Conservation (phyloP, 2,797 vertebrate genomes). For the Rhinophrynus dorsalis region DNA sequence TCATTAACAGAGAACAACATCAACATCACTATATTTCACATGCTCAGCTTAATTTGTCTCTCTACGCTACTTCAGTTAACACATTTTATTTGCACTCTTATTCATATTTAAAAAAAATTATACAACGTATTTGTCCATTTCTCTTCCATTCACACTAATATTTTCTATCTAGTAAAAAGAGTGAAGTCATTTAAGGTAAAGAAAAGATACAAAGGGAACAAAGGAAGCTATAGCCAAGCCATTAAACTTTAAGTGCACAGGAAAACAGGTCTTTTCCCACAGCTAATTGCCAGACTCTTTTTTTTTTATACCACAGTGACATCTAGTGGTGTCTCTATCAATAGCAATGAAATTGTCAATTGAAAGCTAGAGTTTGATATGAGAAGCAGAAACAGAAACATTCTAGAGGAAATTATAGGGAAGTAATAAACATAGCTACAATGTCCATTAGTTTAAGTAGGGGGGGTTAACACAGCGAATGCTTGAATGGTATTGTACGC, state of each 20-base stretch:
- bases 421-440: no score
- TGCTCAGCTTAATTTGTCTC: constrained; percentile 29
- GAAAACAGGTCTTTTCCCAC: constrained; percentile 24
- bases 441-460: no score
- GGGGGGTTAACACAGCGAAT: no score
- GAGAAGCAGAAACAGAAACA: no score
- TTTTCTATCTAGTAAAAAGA: constrained; percentile 32
- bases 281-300: constrained; percentile 2
- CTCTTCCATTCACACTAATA: constrained; percentile 22
- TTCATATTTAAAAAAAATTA: constrained; percentile 15
- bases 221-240: constrained; percentile 36
- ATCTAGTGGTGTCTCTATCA: neutral
- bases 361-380: no score
- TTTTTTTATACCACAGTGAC: constrained; percentile 25
- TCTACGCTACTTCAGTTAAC: constrained; percentile 26
- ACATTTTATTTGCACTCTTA: constrained; percentile 7
- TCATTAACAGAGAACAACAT: constrained; percentile 18
- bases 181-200: constrained; percentile 36
- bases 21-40: constrained; percentile 23
- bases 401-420: no score
- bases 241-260: constrained; percentile 40
- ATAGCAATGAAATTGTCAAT: no score
- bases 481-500: no score
- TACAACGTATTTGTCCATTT: constrained; percentile 17
- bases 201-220: constrained; percentile 35